phyloP scores from a whole-genome alignment of 35 echinoderm and acorn worm genomes.

The Patiria miniata region DNA sequence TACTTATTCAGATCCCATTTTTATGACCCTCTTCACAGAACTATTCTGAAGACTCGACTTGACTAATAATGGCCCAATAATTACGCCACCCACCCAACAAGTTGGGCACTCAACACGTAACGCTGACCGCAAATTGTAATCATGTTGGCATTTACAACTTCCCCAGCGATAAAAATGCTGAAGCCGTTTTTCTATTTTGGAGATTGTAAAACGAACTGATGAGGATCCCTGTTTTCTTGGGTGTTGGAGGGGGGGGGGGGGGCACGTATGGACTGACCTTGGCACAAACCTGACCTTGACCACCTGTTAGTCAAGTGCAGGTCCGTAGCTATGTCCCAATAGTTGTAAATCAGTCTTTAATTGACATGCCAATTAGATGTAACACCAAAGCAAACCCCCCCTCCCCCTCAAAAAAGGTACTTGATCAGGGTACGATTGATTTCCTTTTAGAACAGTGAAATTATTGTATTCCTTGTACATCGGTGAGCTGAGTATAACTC shows the following conservation, averaged over 20 bases:
- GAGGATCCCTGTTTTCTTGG: background rate
- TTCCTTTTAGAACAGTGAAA: no score
- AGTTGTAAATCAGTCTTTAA: no score
- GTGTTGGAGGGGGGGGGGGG: no score
- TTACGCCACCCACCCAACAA: background rate
- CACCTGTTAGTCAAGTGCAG: background rate
- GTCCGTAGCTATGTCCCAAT: no score
- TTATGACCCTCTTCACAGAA: no score
- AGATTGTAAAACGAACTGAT: background rate
- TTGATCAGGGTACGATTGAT: no score
- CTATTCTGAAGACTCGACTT: background rate
- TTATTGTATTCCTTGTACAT: no score
- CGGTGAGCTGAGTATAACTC: no score
- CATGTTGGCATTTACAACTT: slow-evolving; percentile 7
- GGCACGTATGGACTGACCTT: slow-evolving; percentile 18
- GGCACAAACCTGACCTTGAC: background rate
- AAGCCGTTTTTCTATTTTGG: background rate
- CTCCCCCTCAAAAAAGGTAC: no score
- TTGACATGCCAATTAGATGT: no score
- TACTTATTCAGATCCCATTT: no score
- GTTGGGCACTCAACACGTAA: background rate
- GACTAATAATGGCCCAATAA: background rate
- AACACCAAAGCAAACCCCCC: no score
- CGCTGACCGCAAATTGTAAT: background rate
- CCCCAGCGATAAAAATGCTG: background rate